These are phyloP conservation scores for Halictus ligatus DNA, from an alignment of 2,888 invertebrate species.

Conservation along the genomic window DNA sequence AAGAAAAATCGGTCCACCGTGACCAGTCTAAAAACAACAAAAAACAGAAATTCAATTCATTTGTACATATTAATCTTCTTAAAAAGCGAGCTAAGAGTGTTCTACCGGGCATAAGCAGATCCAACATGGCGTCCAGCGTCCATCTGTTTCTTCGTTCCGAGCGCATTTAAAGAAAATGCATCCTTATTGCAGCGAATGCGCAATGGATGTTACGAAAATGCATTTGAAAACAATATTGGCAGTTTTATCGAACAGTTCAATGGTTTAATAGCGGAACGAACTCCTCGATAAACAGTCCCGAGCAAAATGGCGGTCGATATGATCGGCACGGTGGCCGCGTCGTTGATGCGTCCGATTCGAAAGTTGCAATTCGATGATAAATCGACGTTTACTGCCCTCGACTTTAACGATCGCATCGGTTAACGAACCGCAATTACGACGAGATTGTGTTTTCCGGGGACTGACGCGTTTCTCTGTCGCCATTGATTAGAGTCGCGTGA, in stretches of 20 bases:
- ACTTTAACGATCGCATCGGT: slow-evolving; percentile 12
- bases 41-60: no score
- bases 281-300: neutral
- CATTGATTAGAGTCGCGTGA: slow-evolving; percentile 21
- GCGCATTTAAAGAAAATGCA: no score
- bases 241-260: neutral
- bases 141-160: neutral
- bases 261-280: neutral
- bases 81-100: no score
- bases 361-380: slow-evolving; percentile 23
- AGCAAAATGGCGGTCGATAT: neutral
- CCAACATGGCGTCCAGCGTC: neutral
- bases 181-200: no score
- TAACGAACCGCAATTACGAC: slow-evolving; percentile 47
- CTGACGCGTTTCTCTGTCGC: neutral
- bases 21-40: no score
- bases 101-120: neutral
- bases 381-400: slow-evolving; percentile 16
- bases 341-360: slow-evolving; percentile 7
- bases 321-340: neutral
- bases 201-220: no score
- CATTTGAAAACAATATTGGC: neutral
- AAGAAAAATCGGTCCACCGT: neutral
- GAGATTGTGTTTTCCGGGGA: slow-evolving; percentile 31
- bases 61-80: no score